Evolutionary conservation across 2,797 vertebrate genomes (phyloP), one percentile per base, ranked within the genome.

Genomic region (Australoheros facetus): DNA sequence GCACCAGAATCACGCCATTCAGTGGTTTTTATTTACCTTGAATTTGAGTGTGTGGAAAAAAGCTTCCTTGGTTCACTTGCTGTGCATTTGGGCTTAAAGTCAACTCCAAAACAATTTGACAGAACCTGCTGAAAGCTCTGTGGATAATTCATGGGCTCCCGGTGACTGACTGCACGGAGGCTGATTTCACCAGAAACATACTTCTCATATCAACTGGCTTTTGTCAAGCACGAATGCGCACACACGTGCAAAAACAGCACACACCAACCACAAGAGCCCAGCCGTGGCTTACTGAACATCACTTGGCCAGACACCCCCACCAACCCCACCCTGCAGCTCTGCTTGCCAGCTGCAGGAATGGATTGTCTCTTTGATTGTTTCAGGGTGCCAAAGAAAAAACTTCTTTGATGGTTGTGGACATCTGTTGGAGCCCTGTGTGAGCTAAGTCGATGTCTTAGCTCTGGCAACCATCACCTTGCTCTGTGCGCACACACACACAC

Each of bases 131-230:
- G 77, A 79, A 83, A 85, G 77, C 80, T 75, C 42, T 79, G 83
- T 84, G 85, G 87, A 84, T 90, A 86, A 89, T 90, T 91, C 84
- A 88, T 74, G 70, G 71, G 28, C 85, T 86, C 84, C 78, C 57
- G 45, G 85, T 78, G 76, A 75, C 79, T 75, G 79, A 69, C 81
- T 82, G 70, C 75, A 78, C 55, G 85, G 87, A 87, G 66, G 85
- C 85, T 76, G 83, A 79, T 60, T 85, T 79, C 59, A 77, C 80
- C 83, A 62, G 82, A 89, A 81, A 76, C 78, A 26, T 77, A 76
- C 84, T 45, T 77, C 70, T 88, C 71, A 75, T 69, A 51, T 51
- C 10, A 78, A 48, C 79, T 21, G 77, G 64, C 56, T 69, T 75
- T 82, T 75, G 75, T 87, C 39, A 53, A 79, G 83, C 71, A 13